Conservation (phyloP, 2,797 vertebrate genomes). For the Gymnocypris eckloni region DNA sequence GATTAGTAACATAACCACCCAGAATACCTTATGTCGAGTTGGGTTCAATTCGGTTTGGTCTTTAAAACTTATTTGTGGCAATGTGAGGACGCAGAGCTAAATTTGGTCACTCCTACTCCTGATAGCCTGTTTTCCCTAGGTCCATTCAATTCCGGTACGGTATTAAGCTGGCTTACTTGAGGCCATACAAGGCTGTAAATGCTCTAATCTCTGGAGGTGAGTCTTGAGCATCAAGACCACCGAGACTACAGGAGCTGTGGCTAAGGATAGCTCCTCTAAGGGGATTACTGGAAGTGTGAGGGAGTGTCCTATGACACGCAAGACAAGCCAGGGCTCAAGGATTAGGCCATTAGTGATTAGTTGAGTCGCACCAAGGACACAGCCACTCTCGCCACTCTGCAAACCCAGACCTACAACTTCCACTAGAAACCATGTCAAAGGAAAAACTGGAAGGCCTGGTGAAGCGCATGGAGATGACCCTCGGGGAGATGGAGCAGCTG, state of each 20-base stretch:
- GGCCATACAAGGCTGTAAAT: not conserved
- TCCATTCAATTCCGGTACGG: not conserved
- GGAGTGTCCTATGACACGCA: constrained; percentile 61
- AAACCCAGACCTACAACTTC: not conserved
- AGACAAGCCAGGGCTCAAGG: constrained; percentile 55
- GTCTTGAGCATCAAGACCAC: not conserved
- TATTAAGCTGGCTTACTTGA: constrained; percentile 12
- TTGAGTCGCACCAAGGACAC: constrained; percentile 11
- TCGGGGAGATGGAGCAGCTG: constrained; percentile 87
- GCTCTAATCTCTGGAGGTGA: constrained; percentile 27
- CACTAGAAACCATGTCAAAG: constrained; percentile 77
- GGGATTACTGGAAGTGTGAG: constrained; percentile 67
- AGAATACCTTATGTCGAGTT: not conserved
- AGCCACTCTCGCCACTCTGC: constrained; percentile 14
- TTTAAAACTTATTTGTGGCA: not conserved
- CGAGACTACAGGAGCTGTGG: constrained; percentile 52
- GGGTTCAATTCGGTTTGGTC: not conserved
- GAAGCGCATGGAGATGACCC: constrained; percentile 87
- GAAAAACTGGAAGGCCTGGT: constrained; percentile 87
- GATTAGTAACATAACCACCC: not conserved
- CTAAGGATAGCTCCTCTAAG: constrained; percentile 76
- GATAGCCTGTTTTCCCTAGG: not conserved
- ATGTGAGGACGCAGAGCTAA: not conserved
- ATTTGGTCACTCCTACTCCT: not conserved
- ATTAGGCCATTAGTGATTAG: constrained; percentile 67